A percentile compares a stretch with the other conserved stretches of the same genome.
These are phyloP conservation scores for Galerucella calmariensis DNA, from an alignment of 2,888 invertebrate species.

Conservation along the genomic window DNA sequence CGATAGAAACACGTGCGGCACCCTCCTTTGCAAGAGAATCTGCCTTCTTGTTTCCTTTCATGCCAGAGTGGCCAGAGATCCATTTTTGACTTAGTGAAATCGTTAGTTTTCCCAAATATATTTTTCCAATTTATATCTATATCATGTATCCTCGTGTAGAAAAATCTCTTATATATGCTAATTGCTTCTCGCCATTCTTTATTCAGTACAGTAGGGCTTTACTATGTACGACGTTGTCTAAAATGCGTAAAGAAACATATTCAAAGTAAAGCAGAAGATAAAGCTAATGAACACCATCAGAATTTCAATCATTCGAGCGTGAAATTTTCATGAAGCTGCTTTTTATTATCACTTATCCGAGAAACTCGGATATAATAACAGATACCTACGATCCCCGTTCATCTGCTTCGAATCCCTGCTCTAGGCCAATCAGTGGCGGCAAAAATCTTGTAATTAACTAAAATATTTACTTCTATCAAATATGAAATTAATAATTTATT, in stretches of 20 bases:
- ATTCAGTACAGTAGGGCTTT: background rate
- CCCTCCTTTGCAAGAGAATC: too few relatives aligned
- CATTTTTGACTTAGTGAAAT: too few relatives aligned
- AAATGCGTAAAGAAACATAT: background rate
- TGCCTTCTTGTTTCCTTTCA: too few relatives aligned
- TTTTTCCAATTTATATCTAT: too few relatives aligned
- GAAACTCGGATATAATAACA: background rate
- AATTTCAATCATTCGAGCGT: background rate
- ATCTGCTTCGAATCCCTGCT: background rate
- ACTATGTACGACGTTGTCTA: background rate
- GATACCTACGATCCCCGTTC: background rate
- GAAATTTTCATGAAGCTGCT: slow-evolving; percentile 2
- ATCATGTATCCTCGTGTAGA: too few relatives aligned
- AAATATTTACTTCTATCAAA: too few relatives aligned
- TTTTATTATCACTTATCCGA: slow-evolving; percentile 2
- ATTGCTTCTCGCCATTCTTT: background rate
- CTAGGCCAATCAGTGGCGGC: background rate
- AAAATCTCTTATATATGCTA: too few relatives aligned
- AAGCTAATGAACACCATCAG: slow-evolving; percentile 1
- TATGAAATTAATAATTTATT: too few relatives aligned
- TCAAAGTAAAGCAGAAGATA: background rate
- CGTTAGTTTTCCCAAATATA: too few relatives aligned
- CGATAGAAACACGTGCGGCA: too few relatives aligned
- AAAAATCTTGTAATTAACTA: too few relatives aligned
- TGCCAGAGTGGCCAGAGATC: too few relatives aligned